Base-by-base conservation (phyloP, 2,888 invertebrate genomes). In the Pomacea canaliculata region DNA sequence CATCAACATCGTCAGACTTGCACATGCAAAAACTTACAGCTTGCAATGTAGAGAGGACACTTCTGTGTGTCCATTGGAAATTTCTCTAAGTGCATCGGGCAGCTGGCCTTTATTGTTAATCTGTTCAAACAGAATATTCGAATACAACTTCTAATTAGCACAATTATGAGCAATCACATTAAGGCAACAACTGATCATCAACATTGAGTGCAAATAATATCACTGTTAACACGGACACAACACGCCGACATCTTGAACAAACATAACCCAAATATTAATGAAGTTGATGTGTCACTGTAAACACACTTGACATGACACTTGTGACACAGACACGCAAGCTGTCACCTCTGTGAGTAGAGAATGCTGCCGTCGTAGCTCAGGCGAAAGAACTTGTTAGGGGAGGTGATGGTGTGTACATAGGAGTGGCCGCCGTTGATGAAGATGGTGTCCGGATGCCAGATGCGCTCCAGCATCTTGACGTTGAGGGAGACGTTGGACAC, bases 371-470 rank as follows among this genome's bases (percentile, higher is more conserved):
- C 95, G 90, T 96, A 95, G 85, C 94, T 95, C 83, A 98, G 95
- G 81, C 98, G 92, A 62, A 98, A 92, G 83, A 98, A 92, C 91
- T 97, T 97, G 91, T 98, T 98, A 0, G 97, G 97, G 19, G 96
- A 96, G 0, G 98, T 97, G 83, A 98, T 97, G 51, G 96, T 97
- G 92, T 98, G 98, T 66, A 98, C 95, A 88, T 97, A 97, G 18
- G 97, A 97, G 84, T 96, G 95, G 89, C 97, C 96, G 46, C 97
- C 97, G 90, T 98, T 98, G 91, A 96, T 95, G 91, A 98, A 96
- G 79, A 87, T 85, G n/a, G 89, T 89, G 78, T 89, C 89, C 10
- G 89, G 89, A 60, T 86, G 85, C 89, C 89, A 89, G 56, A 89
- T 82, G 27, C 84, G 78, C 67, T 89, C 86, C 77, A 89, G 83